A percentile compares a stretch with the other conserved stretches of the same genome.
Evolutionary conservation across 2,888 invertebrate genomes (phyloP).

Genomic region (Callyntrura guangdongensis): DNA sequence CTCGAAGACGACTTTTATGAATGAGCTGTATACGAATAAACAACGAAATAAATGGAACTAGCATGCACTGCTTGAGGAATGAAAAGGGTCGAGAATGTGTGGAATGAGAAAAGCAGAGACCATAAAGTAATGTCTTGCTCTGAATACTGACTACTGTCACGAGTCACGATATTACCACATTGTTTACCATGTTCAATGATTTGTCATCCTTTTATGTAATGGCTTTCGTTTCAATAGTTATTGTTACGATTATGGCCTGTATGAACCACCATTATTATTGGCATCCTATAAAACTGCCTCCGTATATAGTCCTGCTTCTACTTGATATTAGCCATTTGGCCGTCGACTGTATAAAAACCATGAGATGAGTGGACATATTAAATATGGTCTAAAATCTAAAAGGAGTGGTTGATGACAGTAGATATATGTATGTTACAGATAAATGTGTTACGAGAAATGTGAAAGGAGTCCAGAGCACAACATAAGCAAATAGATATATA

Average conservation of each 20-base stretch:
- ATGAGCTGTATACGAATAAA: conserved; percentile 28
- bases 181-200: conserved; percentile 42
- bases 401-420: too few species aligned
- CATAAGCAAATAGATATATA: too few species aligned
- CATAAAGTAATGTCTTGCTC: conserved; percentile 4
- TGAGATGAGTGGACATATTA: too few species aligned
- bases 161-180: conserved; percentile 22
- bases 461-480: too few species aligned
- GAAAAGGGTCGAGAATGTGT: background rate
- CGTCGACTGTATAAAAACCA: too few species aligned
- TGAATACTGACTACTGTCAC: background rate
- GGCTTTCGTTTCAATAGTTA: conserved; percentile 48
- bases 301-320: too few species aligned
- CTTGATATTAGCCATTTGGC: too few species aligned
- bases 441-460: too few species aligned
- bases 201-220: conserved; percentile 50
- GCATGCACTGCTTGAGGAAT: background rate
- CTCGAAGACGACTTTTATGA: background rate
- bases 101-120: background rate
- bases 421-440: too few species aligned
- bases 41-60: conserved; percentile 23
- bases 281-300: background rate
- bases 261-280: background rate
- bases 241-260: conserved; percentile 19
- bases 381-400: too few species aligned